These are phyloP conservation scores for Prunella strophiata DNA, from an alignment of 2,797 vertebrate species.

Conservation along the genomic window DNA sequence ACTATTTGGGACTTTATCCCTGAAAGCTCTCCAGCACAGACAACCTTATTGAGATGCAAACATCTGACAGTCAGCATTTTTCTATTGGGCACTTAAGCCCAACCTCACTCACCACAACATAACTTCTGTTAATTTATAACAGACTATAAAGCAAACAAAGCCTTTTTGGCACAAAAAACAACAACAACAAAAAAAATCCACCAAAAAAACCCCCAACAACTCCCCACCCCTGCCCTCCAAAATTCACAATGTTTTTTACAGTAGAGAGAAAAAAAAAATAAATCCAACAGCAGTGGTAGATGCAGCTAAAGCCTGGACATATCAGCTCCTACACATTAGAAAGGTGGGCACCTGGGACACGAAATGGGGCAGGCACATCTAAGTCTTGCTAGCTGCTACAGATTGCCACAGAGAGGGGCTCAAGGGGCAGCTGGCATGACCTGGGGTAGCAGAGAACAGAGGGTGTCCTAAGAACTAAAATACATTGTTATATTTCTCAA, in stretches of 20 bases:
- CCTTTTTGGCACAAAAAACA: slow-evolving; percentile 29
- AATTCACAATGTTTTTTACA: background rate
- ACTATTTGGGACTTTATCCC: slow-evolving; percentile 68
- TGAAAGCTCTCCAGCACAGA: slow-evolving; percentile 52
- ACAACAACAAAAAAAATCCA: background rate
- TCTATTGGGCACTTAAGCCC: slow-evolving; percentile 59
- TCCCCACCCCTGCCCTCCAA: background rate
- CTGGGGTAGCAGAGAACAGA: fast-evolving
- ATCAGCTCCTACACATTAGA: background rate
- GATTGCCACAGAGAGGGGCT: background rate
- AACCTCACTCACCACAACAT: slow-evolving; percentile 63
- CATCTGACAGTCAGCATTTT: slow-evolving; percentile 73
- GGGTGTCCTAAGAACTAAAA: background rate
- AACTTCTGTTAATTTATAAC: slow-evolving; percentile 73
- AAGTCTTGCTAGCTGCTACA: background rate
- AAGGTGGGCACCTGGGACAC: background rate
- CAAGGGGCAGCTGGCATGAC: background rate
- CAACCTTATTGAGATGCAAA: slow-evolving; percentile 68
- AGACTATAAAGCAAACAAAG: slow-evolving; percentile 48
- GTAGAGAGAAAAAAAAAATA: background rate
- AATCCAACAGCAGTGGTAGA: background rate
- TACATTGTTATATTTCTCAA: background rate
- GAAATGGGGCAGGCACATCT: fast-evolving
- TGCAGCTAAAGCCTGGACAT: background rate
- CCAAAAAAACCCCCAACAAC: background rate